Conservation (phyloP, 1,140 invertebrate species). For the Nasonia vitripennis region DNA sequence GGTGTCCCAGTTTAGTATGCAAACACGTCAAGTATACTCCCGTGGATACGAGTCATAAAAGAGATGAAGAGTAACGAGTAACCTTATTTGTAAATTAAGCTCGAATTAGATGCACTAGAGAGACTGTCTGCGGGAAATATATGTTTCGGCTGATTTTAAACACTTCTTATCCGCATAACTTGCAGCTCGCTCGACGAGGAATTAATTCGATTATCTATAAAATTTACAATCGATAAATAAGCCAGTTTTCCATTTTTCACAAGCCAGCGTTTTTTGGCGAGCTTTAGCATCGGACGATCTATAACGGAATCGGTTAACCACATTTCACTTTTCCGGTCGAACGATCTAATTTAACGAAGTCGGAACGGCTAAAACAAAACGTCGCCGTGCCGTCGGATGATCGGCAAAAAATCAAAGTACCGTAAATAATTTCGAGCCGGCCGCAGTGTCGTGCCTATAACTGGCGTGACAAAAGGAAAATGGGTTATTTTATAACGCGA, state of each 20-base stretch:
- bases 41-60: slow-evolving; percentile 26
- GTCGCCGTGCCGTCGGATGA: background rate
- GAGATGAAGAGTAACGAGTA: slow-evolving; percentile 26
- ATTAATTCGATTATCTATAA: no score
- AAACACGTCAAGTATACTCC: slow-evolving; percentile 7
- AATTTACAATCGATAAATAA: no score
- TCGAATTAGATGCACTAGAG: slow-evolving; percentile 10
- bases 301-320: slow-evolving; percentile 12
- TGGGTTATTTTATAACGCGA: background rate
- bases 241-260: no score
- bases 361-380: background rate
- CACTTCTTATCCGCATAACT: background rate
- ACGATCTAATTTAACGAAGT: slow-evolving; percentile 9
- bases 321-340: slow-evolving; percentile 12
- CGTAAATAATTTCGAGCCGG: background rate
- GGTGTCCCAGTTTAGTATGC: slow-evolving; percentile 1
- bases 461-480: background rate
- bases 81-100: slow-evolving; percentile 48
- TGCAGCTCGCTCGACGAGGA: background rate
- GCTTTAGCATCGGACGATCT: background rate
- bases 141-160: background rate
- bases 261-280: background rate
- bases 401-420: slow-evolving; percentile 4
- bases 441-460: background rate
- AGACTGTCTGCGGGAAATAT: background rate